Conservation (phyloP, 2,797 vertebrate genomes). For the Gallirallus australis region DNA sequence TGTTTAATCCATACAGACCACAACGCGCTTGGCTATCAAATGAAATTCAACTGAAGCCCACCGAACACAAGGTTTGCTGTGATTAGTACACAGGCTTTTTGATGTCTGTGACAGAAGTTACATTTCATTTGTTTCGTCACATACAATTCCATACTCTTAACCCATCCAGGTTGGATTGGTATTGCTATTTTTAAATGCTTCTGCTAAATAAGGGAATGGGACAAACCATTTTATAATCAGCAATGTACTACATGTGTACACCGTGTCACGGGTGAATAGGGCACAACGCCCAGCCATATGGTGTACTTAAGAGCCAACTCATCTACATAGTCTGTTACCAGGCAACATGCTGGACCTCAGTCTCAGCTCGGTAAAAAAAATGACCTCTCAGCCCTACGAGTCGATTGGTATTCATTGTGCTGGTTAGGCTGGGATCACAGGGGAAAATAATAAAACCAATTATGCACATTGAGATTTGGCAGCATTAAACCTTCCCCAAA, state of each 20-base stretch:
- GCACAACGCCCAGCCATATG: constrained; percentile 12
- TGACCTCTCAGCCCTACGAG: background rate
- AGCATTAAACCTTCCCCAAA: background rate
- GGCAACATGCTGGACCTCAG: constrained; percentile 26
- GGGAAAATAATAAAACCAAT: background rate
- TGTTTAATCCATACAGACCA: background rate
- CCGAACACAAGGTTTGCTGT: background rate
- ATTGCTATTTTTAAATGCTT: background rate
- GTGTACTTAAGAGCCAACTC: background rate
- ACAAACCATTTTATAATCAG: background rate
- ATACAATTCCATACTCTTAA: background rate
- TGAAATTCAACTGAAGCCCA: background rate
- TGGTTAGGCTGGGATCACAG: background rate
- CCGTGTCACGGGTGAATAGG: constrained; percentile 4
- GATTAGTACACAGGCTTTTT: background rate
- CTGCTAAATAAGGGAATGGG: background rate
- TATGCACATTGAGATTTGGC: background rate
- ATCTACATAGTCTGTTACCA: constrained; percentile 27
- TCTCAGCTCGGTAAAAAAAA: background rate
- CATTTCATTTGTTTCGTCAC: background rate
- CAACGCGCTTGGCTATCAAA: background rate
- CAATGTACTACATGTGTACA: constrained; percentile 29
- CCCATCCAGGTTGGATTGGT: background rate
- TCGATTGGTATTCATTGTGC: constrained; percentile 16
- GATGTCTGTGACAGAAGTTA: background rate